A percentile compares a stretch with the other conserved stretches of the same genome.
Evolutionary conservation across 2,113 vertebrate species (phyloP).

Genomic region (Anhinga anhinga): DNA sequence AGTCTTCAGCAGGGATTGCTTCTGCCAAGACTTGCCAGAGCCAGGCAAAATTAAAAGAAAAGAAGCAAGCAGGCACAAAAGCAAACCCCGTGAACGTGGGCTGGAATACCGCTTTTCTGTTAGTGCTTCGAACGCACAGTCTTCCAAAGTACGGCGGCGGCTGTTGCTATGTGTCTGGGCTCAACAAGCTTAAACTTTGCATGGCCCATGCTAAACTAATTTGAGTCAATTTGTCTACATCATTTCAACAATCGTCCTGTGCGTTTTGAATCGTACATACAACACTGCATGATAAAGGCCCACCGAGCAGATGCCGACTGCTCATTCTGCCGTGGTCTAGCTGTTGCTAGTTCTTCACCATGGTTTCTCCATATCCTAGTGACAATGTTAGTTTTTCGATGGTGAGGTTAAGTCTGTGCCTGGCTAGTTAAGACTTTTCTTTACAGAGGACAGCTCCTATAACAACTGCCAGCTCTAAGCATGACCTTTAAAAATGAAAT

Average conservation of each 20-base stretch:
- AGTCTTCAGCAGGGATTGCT: constrained; percentile 13
- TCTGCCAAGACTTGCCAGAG: background rate
- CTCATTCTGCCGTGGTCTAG: constrained; percentile 69
- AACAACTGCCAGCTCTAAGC: constrained; percentile 69
- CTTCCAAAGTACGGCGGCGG: background rate
- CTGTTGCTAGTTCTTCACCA: constrained; percentile 80
- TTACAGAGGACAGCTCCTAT: constrained; percentile 69
- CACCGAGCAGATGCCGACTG: constrained; percentile 74
- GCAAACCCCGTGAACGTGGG: fast-evolving
- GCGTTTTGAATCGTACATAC: constrained; percentile 71
- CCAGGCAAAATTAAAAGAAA: background rate
- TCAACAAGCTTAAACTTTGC: constrained; percentile 79
- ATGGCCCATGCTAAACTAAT: constrained; percentile 81
- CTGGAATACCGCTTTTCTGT: background rate
- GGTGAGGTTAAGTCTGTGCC: constrained; percentile 72
- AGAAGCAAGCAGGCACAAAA: background rate
- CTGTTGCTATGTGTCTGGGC: constrained; percentile 78
- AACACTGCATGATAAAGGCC: constrained; percentile 74
- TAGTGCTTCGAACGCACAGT: background rate
- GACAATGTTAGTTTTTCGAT: constrained; percentile 82
- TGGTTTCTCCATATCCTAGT: constrained; percentile 85
- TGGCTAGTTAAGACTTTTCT: constrained; percentile 73
- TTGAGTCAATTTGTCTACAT: constrained; percentile 87
- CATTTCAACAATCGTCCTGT: constrained; percentile 76
- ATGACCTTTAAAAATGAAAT: constrained; percentile 66